Percentiles rank a stretch among this genome's conserved stretches.
These are phyloP conservation scores for Kradibia gibbosae DNA, from an alignment of 1,140 invertebrate species.

Conservation along the genomic window DNA sequence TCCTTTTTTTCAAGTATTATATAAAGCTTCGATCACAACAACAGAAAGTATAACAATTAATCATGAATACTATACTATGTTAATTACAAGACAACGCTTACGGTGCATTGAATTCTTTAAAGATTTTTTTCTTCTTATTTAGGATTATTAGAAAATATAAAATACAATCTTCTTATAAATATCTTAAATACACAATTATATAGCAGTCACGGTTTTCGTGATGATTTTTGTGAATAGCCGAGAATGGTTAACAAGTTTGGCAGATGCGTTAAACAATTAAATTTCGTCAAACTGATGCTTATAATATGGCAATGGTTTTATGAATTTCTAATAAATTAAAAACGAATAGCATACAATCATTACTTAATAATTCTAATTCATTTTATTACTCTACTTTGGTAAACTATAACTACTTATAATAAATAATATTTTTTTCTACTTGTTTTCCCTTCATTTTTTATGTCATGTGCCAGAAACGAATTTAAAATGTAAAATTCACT, in stretches of 20 bases:
- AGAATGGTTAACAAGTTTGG: slow-evolving; percentile 23
- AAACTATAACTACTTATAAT: slow-evolving; percentile 5
- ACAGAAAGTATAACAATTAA: slow-evolving; percentile 39
- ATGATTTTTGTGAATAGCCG: slow-evolving; percentile 3
- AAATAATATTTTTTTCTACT: not conserved
- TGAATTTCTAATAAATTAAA: slow-evolving; percentile 12
- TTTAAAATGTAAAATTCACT: not conserved
- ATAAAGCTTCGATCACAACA: slow-evolving; percentile 32
- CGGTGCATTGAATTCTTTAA: slow-evolving; percentile 20
- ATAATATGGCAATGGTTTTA: not conserved
- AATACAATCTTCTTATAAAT: slow-evolving; percentile 45
- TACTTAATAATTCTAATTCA: not conserved
- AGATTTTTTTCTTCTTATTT: slow-evolving; percentile 22
- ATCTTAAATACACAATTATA: slow-evolving; percentile 21
- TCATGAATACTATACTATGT: slow-evolving; percentile 35
- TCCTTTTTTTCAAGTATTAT: slow-evolving; percentile 22
- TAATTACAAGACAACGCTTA: slow-evolving; percentile 25
- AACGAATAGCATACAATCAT: not conserved
- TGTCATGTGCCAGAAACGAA: not conserved
- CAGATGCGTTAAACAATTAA: slow-evolving; percentile 11
- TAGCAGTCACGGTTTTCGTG: slow-evolving; percentile 7
- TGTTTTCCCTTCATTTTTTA: not conserved
- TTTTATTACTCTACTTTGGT: not conserved
- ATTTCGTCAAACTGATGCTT: slow-evolving; percentile 3
- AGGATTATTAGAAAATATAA: slow-evolving; percentile 19